These are phyloP conservation scores for Melanotaenia parkinsoni DNA, from an alignment of 2,797 vertebrate species.

Conservation along the genomic window DNA sequence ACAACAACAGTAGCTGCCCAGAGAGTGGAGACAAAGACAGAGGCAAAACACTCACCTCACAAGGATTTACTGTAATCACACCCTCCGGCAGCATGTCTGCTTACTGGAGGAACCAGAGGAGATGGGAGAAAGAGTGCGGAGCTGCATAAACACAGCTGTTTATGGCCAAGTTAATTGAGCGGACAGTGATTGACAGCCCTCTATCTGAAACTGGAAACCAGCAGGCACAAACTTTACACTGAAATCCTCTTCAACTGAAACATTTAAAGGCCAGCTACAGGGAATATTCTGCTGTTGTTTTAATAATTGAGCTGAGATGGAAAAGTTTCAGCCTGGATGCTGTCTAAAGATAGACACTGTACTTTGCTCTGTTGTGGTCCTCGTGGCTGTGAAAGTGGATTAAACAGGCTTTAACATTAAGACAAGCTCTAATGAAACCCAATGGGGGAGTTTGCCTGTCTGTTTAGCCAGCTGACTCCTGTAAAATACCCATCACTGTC, in stretches of 20 bases:
- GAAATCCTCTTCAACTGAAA: slow-evolving; percentile 12
- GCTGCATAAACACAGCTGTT: slow-evolving; percentile 42
- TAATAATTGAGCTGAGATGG: slow-evolving; percentile 64
- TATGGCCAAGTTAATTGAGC: slow-evolving; percentile 38
- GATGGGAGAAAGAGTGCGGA: background rate
- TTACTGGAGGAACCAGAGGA: slow-evolving; percentile 26
- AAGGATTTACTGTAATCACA: slow-evolving; percentile 66
- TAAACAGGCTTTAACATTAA: slow-evolving; percentile 80
- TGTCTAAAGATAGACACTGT: slow-evolving; percentile 75
- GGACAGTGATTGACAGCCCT: slow-evolving; percentile 50
- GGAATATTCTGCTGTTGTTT: slow-evolving; percentile 53
- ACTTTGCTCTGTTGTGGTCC: slow-evolving; percentile 66
- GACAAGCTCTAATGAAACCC: slow-evolving; percentile 80
- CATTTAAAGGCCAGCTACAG: slow-evolving; percentile 34
- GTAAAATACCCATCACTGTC: slow-evolving; percentile 73
- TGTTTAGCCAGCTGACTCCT: slow-evolving; percentile 82
- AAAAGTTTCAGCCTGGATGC: slow-evolving; percentile 53
- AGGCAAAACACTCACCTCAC: slow-evolving; percentile 52
- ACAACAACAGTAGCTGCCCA: slow-evolving; percentile 56
- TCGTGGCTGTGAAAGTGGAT: slow-evolving; percentile 80
- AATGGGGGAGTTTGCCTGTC: slow-evolving; percentile 75
- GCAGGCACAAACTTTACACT: slow-evolving; percentile 3
- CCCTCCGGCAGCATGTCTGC: slow-evolving; percentile 44
- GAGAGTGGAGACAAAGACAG: slow-evolving; percentile 55
- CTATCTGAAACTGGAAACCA: slow-evolving; percentile 32